Conservation (phyloP, 2,113 vertebrate genomes). For the Platanista minor region DNA sequence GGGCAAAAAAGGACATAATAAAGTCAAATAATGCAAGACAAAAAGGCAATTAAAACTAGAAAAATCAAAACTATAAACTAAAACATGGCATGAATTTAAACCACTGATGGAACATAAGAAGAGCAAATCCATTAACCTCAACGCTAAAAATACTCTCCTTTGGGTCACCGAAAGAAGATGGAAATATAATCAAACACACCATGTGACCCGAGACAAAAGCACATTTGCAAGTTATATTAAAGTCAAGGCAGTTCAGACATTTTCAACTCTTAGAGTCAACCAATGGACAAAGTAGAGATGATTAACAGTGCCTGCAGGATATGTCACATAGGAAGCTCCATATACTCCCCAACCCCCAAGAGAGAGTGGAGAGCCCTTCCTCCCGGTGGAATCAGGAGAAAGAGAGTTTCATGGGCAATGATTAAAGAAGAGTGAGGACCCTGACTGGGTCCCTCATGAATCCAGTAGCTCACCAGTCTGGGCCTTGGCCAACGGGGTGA, state of each 20-base stretch:
- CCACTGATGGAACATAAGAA: neutral
- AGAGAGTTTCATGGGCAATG: neutral
- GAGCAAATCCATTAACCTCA: constrained; percentile 1
- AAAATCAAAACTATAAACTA: constrained; percentile 21
- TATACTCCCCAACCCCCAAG: neutral
- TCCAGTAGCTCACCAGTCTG: neutral
- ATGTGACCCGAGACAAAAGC: neutral
- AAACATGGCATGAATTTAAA: constrained; percentile 16
- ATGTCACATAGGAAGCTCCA: neutral
- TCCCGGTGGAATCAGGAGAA: neutral
- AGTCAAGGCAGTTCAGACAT: neutral
- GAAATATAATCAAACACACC: neutral
- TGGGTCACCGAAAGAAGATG: neutral
- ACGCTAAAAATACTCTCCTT: neutral
- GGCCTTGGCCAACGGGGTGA: neutral
- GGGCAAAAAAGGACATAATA: neutral
- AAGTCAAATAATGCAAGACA: neutral
- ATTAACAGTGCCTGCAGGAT: neutral
- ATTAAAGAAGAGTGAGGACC: neutral
- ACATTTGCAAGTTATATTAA: neutral
- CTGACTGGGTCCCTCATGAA: neutral
- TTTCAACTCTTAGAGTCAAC: neutral
- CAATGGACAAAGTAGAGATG: neutral
- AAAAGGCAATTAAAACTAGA: neutral
- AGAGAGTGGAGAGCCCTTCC: neutral